These are phyloP conservation scores for Heliconius melpomene DNA, from an alignment of 1,140 invertebrate genomes.

Conservation along the genomic window DNA sequence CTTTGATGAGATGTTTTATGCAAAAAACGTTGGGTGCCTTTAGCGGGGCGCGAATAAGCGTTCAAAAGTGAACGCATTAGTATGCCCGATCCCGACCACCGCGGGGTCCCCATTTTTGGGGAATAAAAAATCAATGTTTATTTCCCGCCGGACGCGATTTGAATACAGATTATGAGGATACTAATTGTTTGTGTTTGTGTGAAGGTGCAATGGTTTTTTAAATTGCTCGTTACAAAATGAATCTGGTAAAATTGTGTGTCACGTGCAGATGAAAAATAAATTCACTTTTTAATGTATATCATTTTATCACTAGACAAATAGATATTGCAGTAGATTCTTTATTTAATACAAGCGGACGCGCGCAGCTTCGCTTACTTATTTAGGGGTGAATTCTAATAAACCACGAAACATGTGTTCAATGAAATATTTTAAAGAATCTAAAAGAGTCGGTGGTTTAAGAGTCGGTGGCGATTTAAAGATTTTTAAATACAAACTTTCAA, in stretches of 20 bases:
- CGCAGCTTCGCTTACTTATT: too few species aligned
- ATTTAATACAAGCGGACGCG: too few species aligned
- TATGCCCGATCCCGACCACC: conserved; percentile 67
- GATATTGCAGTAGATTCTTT: too few species aligned
- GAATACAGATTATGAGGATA: conserved; percentile 76
- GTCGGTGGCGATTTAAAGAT: too few species aligned
- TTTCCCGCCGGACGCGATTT: conserved; percentile 68
- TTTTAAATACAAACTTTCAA: too few species aligned
- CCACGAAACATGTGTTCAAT: too few species aligned
- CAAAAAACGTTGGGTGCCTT: conserved; percentile 77
- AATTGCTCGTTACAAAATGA: conserved; percentile 44
- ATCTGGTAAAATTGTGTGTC: background rate
- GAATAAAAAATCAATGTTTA: conserved; percentile 81
- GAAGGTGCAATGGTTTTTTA: conserved; percentile 57
- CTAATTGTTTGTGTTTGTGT: conserved; percentile 75
- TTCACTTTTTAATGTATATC: too few species aligned
- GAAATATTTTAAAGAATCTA: too few species aligned
- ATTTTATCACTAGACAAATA: too few species aligned
- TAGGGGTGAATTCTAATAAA: too few species aligned
- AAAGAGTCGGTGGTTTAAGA: too few species aligned
- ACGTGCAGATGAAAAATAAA: background rate
- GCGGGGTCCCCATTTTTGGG: conserved; percentile 68
- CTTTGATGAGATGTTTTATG: conserved; percentile 82
- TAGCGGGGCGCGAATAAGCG: conserved; percentile 75
- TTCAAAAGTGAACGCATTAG: conserved; percentile 79